Evolutionary conservation across 2,113 vertebrate species (phyloP), one percentile per base, ranked within the genome.

Genomic region (Amblyopsis rosae): DNA sequence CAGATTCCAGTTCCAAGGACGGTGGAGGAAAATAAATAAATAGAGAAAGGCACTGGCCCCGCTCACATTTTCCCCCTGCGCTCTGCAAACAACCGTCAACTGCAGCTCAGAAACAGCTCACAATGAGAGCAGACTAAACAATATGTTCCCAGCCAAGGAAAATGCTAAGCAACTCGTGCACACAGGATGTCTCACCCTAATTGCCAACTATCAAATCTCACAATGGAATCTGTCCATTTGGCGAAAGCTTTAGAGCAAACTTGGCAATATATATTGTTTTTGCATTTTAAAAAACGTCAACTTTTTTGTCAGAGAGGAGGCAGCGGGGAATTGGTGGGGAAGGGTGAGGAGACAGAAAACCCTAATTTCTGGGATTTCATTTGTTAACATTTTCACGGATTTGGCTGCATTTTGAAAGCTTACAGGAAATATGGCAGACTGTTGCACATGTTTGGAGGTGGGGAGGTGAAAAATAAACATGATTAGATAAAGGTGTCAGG

Each of bases 71-170:
- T 93, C 92, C 90, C 87, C 82, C 91, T 88, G 92, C 90, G 87
- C 93, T 96, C 94, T 95, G 92, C 95, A 96, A 97, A 95, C 93
- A 95, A 95, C 90, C 87, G 79, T 91, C 95, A 95, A 94, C 91
- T 92, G 90, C 88, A 88, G 91, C 89, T 91, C 92, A 93, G 91
- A 94, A 95, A 94, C 93, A 87, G 89, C 83, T 93, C 93, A 93
- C 94, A 93, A 92, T 92, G 89, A 93, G 90, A 94, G 92, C 90
- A 98, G 95, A 96, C 93, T 96, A 98, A 97, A 96, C 94, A 96
- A 96, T 95, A 92, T 79, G 85, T 91, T 88, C 78, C 79, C 89
- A 76, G 93, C 93, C 93, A 92, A 87, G 91, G 81, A 93, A 93
- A 95, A 93, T 88, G 93, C 92, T 94, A 95, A 96, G 94, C 92